Evolutionary conservation across 2,888 invertebrate species (phyloP), one percentile per base, ranked within the genome.

Genomic region (Calameuta pallipes): DNA sequence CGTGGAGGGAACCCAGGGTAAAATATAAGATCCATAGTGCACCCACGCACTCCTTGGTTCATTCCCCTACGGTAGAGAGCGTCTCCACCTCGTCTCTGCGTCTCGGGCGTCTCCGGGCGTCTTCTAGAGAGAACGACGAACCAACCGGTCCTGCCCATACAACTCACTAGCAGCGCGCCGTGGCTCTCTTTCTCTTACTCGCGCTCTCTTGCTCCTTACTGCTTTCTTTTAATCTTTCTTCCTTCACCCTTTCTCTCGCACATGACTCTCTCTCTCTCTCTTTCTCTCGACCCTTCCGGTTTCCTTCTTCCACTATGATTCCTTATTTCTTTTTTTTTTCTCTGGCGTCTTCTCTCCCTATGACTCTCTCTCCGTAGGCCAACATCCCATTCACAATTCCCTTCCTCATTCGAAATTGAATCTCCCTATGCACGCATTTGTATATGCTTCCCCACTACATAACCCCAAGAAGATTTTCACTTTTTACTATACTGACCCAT

Each of bases 71-170:
- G 23, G 56, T 56, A 56, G 56, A 56, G 56, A 56, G 56, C 56
- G 56, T 56, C 41, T 41, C 41, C 41, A 41, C 41, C 41, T 41
- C 41, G 31, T 70, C 71, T 31, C 71, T 15, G 71, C 71, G 71
- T 71, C 71, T 34, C 56, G 56, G 56, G 56, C 56, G 56, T 56
- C 56, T 34, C 71, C 71, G 71, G 33, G 71, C 71, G 71, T 34
- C 33, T 71, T 71, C 33, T 11, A 71, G 71, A 71, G 71, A 71
- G 33, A 34, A 71, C 12, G 71, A 56, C 56, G 56, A 56, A 56
- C 71, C 33, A 71, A 71, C 71, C 71, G 71, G 71, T 71, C 71
- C 71, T 71, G 71, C 71, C 71, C 71, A 71, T 71, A 71, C 71
- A 71, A 71, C 71, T 71, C 71, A 71, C 71, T 71, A 71, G 71